Evolutionary conservation across 2,888 invertebrate genomes (phyloP).

Genomic region (Ptychoptera contaminata): DNA sequence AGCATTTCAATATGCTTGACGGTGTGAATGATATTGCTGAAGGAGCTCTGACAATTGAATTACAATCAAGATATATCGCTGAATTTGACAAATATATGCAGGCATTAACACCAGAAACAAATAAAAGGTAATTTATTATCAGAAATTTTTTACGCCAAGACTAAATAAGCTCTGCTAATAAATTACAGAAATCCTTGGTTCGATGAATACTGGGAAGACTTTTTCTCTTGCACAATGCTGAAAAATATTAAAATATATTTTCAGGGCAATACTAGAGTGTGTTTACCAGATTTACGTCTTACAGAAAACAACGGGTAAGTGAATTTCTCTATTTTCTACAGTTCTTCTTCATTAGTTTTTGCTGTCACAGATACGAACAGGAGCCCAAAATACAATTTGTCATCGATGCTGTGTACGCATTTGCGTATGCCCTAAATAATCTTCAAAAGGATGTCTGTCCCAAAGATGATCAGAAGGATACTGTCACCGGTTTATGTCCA

Average conservation of each 20-base stretch:
- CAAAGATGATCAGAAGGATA: too few species aligned
- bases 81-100: constrained; percentile 56
- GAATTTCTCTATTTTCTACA: neutral
- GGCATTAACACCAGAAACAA: constrained; percentile 38
- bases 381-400: constrained; percentile 39
- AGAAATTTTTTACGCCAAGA: neutral
- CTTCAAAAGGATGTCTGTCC: constrained; percentile 39
- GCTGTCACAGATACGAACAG: constrained; percentile 25
- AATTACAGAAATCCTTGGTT: constrained; percentile 60
- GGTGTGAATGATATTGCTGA: constrained; percentile 49
- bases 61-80: constrained; percentile 43
- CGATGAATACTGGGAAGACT: constrained; percentile 56
- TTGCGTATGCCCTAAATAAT: constrained; percentile 46
- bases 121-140: constrained; percentile 16
- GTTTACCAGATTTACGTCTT: constrained; percentile 31
- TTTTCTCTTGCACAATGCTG: constrained; percentile 41
- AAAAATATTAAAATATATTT: constrained; percentile 20
- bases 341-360: neutral
- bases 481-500: constrained; percentile 38
- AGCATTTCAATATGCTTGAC: constrained; percentile 45
- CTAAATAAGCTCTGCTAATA: too few species aligned
- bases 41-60: constrained; percentile 58
- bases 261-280: constrained; percentile 24
- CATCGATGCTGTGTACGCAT: constrained; percentile 55
- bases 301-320: constrained; percentile 33